phyloP scores from a whole-genome alignment of 2,888 invertebrate genomes.

The Pandemis cinnamomeana region DNA sequence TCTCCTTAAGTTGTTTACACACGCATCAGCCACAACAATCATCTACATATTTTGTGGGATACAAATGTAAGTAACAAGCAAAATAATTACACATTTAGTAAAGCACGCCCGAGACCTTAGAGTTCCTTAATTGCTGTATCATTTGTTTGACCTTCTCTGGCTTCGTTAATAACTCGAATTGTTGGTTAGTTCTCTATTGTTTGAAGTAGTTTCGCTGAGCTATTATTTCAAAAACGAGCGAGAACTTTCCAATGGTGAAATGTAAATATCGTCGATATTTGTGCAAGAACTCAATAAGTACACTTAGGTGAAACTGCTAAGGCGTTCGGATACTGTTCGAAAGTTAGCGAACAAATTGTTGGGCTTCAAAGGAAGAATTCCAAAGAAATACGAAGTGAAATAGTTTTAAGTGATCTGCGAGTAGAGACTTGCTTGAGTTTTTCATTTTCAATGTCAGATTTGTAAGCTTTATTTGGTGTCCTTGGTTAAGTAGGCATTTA shows the following conservation, averaged over 20 bases:
- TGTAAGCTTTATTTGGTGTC: background rate
- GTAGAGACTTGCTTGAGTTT: background rate
- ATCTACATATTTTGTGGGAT: slow-evolving; percentile 7
- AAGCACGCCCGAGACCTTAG: slow-evolving; percentile 16
- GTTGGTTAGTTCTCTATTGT: slow-evolving; percentile 14
- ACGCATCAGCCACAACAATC: background rate
- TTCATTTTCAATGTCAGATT: background rate
- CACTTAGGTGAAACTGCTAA: background rate
- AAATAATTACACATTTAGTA: slow-evolving; percentile 32
- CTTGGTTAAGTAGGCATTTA: too few species aligned
- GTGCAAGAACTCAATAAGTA: background rate
- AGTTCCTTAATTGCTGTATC: slow-evolving; percentile 36
- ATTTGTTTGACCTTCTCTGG: slow-evolving; percentile 25
- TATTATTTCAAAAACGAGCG: slow-evolving; percentile 5
- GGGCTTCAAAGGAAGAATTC: slow-evolving; percentile 15
- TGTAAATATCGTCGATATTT: background rate
- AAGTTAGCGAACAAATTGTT: slow-evolving; percentile 19
- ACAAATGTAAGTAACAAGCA: slow-evolving; percentile 18
- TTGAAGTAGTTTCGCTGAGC: slow-evolving; percentile 24
- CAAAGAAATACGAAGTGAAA: slow-evolving; percentile 12
- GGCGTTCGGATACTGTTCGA: background rate
- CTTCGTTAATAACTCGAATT: slow-evolving; percentile 26
- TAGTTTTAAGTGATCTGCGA: slow-evolving; percentile 7
- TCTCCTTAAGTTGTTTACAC: background rate
- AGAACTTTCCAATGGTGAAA: background rate